Percentiles rank a stretch among this genome's conserved stretches.
phyloP scores from a whole-genome alignment of 2,888 invertebrate genomes.

The Acutogordius australiensis region DNA sequence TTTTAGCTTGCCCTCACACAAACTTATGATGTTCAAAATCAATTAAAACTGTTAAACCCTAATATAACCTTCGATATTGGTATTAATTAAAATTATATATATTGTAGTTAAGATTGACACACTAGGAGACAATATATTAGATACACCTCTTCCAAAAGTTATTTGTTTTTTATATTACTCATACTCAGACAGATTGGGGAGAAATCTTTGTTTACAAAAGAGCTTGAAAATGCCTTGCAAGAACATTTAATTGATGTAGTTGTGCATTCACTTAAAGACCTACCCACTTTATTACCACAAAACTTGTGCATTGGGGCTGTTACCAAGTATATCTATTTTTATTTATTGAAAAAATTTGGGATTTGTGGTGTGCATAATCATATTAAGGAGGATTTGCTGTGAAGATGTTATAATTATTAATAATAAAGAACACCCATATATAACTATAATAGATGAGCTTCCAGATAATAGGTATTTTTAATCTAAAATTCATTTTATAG shows the following conservation, averaged over 20 bases:
- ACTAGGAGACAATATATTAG: background rate
- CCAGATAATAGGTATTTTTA: slow-evolving; percentile 1
- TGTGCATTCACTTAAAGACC: slow-evolving; percentile 5
- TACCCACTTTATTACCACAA: background rate
- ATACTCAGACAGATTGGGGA: background rate
- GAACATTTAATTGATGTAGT: background rate
- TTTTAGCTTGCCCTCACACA: background rate
- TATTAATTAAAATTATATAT: background rate
- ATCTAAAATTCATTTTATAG: slow-evolving; percentile 1
- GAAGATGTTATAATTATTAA: slow-evolving; percentile 5
- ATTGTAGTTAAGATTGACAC: background rate
- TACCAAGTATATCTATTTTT: background rate
- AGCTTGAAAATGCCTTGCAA: slow-evolving; percentile 6
- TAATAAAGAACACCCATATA: background rate
- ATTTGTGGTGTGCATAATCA: background rate
- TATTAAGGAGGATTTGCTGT: background rate
- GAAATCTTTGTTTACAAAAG: background rate
- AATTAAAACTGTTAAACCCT: background rate
- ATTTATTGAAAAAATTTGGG: background rate
- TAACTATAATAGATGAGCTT: background rate
- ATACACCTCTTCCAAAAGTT: slow-evolving; percentile 1
- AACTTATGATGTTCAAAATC: background rate
- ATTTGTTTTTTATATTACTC: background rate
- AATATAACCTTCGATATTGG: background rate
- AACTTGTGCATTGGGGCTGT: background rate